These are phyloP conservation scores for Leptopilina syphax DNA, from an alignment of 2,888 invertebrate genomes.

Conservation along the genomic window DNA sequence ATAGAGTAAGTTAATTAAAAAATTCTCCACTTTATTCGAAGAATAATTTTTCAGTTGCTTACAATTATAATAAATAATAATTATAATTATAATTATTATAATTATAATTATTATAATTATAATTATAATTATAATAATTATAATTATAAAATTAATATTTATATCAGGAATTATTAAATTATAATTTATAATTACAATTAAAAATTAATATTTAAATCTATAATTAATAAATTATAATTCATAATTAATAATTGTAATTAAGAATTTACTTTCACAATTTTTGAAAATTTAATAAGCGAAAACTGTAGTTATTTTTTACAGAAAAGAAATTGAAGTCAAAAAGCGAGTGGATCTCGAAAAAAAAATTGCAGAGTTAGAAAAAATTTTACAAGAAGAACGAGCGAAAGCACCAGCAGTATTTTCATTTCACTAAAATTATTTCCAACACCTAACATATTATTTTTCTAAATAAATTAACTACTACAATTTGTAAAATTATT, in stretches of 20 bases:
- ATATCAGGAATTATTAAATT: no score
- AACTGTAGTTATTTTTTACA: constrained; percentile 10
- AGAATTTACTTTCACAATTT: no score
- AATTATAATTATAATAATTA: no score
- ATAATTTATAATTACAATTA: background rate
- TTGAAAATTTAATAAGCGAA: no score
- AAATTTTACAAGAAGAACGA: constrained; percentile 35
- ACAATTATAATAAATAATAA: constrained; percentile 3
- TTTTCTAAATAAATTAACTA: background rate
- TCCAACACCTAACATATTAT: background rate
- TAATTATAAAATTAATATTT: no score
- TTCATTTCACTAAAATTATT: background rate
- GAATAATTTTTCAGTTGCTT: constrained; percentile 60
- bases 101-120: background rate
- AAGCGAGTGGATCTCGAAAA: constrained; percentile 46
- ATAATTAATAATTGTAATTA: no score
- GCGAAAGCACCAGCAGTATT: constrained; percentile 5
- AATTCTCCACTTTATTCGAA: background rate
- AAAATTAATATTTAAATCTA: no score
- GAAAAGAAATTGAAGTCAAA: constrained; percentile 42
- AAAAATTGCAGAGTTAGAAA: constrained; percentile 44
- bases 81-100: constrained; percentile 12
- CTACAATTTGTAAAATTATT: no score
- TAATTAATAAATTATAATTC: no score
- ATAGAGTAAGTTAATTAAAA: constrained; percentile 63